These are phyloP conservation scores for Perca fluviatilis DNA, from an alignment of 2,113 vertebrate genomes.

Conservation along the genomic window DNA sequence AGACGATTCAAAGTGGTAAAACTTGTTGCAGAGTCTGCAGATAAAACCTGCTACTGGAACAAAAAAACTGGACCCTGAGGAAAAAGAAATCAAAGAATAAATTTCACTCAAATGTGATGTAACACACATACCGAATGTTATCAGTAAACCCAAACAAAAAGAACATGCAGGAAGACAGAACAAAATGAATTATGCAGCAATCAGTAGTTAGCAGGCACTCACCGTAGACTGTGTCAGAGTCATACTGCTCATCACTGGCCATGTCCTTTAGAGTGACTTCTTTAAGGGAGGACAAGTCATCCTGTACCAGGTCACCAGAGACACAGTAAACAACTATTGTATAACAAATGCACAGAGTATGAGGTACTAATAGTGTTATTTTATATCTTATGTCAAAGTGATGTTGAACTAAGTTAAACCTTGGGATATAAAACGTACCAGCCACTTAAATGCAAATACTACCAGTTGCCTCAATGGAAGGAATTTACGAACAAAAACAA, in stretches of 20 bases:
- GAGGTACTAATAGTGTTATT: not conserved
- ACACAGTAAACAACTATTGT: not conserved
- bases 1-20: conserved; percentile 92
- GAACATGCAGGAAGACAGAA: not conserved
- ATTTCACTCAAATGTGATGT: not conserved
- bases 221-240: conserved; percentile 91
- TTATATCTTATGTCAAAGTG: not conserved
- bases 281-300: conserved; percentile 63
- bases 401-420: not conserved
- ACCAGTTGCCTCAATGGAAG: not conserved
- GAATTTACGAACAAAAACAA: conserved; percentile 2
- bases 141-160: not conserved
- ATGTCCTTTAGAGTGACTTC: conserved; percentile 80
- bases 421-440: not conserved
- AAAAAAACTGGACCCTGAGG: conserved; percentile 92
- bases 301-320: conserved; percentile 57
- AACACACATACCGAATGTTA: not conserved
- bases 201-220: conserved; percentile 57
- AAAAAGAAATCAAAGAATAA: conserved; percentile 6
- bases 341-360: not conserved
- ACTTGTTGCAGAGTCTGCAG: conserved; percentile 94
- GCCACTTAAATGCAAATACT: not conserved
- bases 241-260: conserved; percentile 77
- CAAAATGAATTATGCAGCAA: not conserved
- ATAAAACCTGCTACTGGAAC: conserved; percentile 94